These are phyloP conservation scores for Natator depressus DNA, from an alignment of 2,113 vertebrate genomes.

Conservation along the genomic window DNA sequence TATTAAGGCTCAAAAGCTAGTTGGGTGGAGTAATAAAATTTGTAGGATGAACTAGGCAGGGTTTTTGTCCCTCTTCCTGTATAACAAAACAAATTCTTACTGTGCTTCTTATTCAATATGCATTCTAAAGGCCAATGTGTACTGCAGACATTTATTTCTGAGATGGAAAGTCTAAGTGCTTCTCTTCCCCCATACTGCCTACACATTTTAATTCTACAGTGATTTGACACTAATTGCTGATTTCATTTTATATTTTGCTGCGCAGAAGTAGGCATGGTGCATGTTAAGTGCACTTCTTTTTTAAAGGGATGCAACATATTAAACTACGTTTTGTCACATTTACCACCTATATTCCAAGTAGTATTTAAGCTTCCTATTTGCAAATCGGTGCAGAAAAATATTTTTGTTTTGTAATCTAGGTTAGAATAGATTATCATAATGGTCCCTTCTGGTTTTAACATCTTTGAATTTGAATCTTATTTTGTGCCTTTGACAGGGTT, in stretches of 20 bases:
- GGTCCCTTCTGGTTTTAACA: neutral
- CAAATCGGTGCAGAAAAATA: neutral
- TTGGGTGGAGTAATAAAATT: neutral
- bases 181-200: neutral
- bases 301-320: neutral
- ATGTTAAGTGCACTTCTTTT: neutral
- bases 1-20: neutral
- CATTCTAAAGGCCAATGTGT: neutral
- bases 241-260: neutral
- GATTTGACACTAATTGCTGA: neutral
- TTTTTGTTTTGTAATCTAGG: neutral
- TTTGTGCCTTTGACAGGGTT: neutral
- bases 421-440: neutral
- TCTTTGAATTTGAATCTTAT: neutral
- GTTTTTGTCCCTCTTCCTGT: neutral
- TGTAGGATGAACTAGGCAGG: neutral
- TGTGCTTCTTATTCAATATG: neutral
- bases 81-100: fast-evolving
- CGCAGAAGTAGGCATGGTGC: neutral
- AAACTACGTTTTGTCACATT: neutral
- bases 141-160: neutral
- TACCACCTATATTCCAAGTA: neutral
- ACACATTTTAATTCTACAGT: neutral
- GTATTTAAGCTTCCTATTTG: neutral
- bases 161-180: neutral